Conservation (phyloP, 35 echinoderm and acorn worm species). For the Anneissia japonica region DNA sequence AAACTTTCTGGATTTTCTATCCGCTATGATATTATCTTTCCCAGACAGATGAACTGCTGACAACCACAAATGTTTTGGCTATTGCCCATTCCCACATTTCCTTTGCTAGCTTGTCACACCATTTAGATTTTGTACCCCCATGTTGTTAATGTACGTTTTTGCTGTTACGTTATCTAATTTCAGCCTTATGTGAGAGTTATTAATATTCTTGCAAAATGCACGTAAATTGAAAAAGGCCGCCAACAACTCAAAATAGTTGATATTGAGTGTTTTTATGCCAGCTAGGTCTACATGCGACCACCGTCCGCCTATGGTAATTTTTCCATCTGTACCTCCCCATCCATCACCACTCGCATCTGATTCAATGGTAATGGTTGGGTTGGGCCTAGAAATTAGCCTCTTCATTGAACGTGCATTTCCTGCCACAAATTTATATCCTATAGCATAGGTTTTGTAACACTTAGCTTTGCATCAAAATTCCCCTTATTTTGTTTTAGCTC, state of each 20-base stretch:
- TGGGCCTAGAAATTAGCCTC: neutral
- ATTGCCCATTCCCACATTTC: neutral
- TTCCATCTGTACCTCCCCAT: slow-evolving; percentile 24
- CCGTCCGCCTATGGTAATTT: neutral
- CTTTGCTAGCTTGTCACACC: slow-evolving; percentile 12
- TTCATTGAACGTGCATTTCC: no score
- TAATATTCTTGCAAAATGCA: slow-evolving; percentile 6
- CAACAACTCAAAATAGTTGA: slow-evolving; percentile 15
- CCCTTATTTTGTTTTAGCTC: slow-evolving; percentile 15
- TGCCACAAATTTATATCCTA: no score
- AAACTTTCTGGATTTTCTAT: slow-evolving; percentile 3
- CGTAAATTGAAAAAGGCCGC: slow-evolving; percentile 32
- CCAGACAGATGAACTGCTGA: neutral
- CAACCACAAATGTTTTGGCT: slow-evolving; percentile 2
- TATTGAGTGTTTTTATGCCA: neutral
- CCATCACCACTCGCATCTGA: slow-evolving; percentile 1
- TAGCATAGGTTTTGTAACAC: neutral
- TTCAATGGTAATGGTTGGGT: neutral
- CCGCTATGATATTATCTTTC: neutral
- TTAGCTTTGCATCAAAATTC: neutral
- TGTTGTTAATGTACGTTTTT: slow-evolving; percentile 38
- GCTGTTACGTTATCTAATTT: slow-evolving; percentile 48
- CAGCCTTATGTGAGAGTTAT: neutral
- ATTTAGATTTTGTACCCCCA: slow-evolving; percentile 8
- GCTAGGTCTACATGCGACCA: neutral